These are phyloP conservation scores for Eristalis pertinax DNA, from an alignment of 2,888 invertebrate species.

Conservation along the genomic window DNA sequence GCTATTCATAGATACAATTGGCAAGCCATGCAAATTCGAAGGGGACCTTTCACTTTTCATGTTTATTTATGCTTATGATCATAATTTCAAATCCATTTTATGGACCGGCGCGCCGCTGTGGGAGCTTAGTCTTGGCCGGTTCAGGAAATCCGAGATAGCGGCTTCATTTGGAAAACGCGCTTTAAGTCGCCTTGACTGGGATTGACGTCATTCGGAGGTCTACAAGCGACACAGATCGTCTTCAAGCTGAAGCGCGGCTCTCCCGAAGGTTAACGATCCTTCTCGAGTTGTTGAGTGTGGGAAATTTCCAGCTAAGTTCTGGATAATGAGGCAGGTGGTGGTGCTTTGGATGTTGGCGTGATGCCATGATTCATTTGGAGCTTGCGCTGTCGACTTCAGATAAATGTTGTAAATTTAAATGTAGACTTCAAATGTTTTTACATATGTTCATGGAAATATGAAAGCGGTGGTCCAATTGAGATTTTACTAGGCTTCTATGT, in stretches of 20 bases:
- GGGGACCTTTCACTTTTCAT: constrained; percentile 8
- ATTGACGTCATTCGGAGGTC: not conserved
- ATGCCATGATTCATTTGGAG: not conserved
- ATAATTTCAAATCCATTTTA: not conserved
- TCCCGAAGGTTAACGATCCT: not conserved
- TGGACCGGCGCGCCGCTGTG: not conserved
- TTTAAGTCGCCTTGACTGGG: not conserved
- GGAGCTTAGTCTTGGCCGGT: not conserved
- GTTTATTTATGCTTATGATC: constrained; percentile 1
- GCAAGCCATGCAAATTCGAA: constrained; percentile 11
- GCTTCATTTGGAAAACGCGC: not conserved
- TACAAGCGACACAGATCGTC: not conserved
- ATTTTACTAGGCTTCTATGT: too few relatives aligned
- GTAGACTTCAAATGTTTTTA: not conserved
- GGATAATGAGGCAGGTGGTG: not conserved
- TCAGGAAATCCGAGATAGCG: not conserved
- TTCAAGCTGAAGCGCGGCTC: too few relatives aligned
- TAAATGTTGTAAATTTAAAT: not conserved
- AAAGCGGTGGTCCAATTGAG: too few relatives aligned
- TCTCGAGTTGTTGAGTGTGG: not conserved
- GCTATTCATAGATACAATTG: constrained; percentile 3
- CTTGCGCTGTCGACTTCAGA: not conserved
- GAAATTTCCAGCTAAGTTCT: not conserved
- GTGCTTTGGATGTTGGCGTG: not conserved
- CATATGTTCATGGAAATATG: too few relatives aligned